Conservation (phyloP, 2,113 vertebrate species). For the Hemiscyllium ocellatum region DNA sequence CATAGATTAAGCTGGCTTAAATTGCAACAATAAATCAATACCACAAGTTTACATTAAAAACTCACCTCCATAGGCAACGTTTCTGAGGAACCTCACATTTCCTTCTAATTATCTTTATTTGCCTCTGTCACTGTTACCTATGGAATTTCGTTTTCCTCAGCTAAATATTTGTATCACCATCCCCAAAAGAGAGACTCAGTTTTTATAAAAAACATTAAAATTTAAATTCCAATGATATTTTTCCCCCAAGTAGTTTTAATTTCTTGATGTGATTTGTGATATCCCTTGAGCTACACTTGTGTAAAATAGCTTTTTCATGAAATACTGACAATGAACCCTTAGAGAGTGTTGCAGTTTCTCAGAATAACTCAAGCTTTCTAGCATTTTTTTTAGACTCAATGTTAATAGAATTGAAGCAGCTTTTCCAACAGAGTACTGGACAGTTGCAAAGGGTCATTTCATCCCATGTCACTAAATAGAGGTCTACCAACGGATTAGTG, state of each 20-base stretch:
- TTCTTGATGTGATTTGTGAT: slow-evolving; percentile 2
- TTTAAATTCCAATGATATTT: slow-evolving; percentile 26
- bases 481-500: not conserved
- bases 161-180: not conserved
- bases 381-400: not conserved
- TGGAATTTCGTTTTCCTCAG: not conserved
- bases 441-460: not conserved
- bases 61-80: not conserved
- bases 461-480: not conserved
- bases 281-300: slow-evolving; percentile 3
- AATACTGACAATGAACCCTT: slow-evolving; percentile 22
- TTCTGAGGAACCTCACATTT: not conserved
- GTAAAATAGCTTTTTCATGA: slow-evolving; percentile 28
- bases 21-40: not conserved
- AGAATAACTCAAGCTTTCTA: not conserved
- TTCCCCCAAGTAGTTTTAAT: slow-evolving; percentile 16
- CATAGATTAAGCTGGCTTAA: not conserved
- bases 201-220: slow-evolving; percentile 28
- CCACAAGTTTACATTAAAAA: not conserved
- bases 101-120: not conserved
- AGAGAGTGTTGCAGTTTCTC: not conserved
- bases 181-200: slow-evolving; percentile 19
- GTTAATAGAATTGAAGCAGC: not conserved
- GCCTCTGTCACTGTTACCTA: not conserved
- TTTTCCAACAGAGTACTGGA: not conserved